Evolutionary conservation across 2,797 vertebrate species (phyloP).

Genomic region (Hirundo rustica): DNA sequence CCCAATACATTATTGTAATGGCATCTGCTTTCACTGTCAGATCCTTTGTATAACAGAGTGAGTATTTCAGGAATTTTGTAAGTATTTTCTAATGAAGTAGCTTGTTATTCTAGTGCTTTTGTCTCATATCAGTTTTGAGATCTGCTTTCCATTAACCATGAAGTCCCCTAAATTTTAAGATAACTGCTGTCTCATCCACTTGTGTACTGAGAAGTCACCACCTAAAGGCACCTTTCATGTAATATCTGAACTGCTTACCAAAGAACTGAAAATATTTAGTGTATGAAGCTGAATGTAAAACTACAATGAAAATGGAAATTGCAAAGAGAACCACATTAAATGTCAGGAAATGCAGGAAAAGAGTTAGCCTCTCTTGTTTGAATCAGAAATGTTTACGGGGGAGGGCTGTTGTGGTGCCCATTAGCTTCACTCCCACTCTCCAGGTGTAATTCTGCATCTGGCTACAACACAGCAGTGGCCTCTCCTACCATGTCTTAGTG

Average conservation of each 20-base stretch:
- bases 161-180: background rate
- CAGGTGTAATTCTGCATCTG: background rate
- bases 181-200: background rate
- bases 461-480: background rate
- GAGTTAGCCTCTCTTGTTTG: background rate
- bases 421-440: background rate
- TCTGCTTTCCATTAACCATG: background rate
- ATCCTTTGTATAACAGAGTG: background rate
- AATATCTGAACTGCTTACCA: background rate
- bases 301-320: background rate
- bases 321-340: background rate
- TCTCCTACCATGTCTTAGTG: background rate
- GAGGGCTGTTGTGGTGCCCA: background rate
- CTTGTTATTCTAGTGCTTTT: background rate
- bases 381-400: background rate
- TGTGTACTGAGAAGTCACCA: background rate
- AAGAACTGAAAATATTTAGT: background rate
- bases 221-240: background rate
- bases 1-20: background rate
- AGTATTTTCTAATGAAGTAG: background rate
- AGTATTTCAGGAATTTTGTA: background rate
- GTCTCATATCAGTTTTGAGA: background rate
- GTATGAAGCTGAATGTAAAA: background rate
- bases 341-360: background rate
- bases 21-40: background rate